Evolutionary conservation across 2,113 vertebrate species (phyloP), one percentile per base, ranked within the genome.

Genomic region (Myotis brandtii): DNA sequence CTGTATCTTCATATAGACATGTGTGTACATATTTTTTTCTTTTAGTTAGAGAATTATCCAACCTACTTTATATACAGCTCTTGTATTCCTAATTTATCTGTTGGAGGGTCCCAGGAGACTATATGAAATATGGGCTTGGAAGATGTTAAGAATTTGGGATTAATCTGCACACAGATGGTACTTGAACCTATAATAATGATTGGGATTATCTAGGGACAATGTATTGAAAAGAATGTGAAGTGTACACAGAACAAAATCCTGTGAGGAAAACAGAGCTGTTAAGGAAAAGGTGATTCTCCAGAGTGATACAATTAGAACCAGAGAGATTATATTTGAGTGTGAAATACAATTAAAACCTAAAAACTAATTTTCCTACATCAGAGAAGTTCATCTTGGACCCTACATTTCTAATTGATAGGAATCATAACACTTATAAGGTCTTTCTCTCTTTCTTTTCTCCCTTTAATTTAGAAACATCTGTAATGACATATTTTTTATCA

Each of bases 31-130:
- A 40, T 25, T 25, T 40, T 52, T 72, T 67, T 46, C 5, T 85
- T 30, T 89, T 73, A 46, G 23, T 75, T 90, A 92, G 27, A 94
- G 9, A 85, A 91, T 80, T 80, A 86, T 76, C 21, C 50, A 92
- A 23, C 2, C 34, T 27, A 67, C 59, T 87, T 85, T 12, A 80
- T 48, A 48, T n/a, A 94, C 2, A 81, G 40, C 16, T 83, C 20
- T 46, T 80, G 23, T 80, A 54, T 21, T 59, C 43, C 56, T 59
- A 25, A 59, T 59, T 59, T 76, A 20, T 86, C 20, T 43, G 20
- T 81, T 76, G 32, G 37, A 52, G 10, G 13, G 11, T 16, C 64
- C 18, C 3, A 76, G 8, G 34, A 83, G 23, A 46, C 0, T 0
- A 52, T 40, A 79, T 13, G 56, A 79, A 80, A 66, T 23, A 32